Percentiles rank a stretch among this genome's conserved stretches.
Evolutionary conservation across 2,113 vertebrate species (phyloP).

Genomic region (Eulemur rufifrons): DNA sequence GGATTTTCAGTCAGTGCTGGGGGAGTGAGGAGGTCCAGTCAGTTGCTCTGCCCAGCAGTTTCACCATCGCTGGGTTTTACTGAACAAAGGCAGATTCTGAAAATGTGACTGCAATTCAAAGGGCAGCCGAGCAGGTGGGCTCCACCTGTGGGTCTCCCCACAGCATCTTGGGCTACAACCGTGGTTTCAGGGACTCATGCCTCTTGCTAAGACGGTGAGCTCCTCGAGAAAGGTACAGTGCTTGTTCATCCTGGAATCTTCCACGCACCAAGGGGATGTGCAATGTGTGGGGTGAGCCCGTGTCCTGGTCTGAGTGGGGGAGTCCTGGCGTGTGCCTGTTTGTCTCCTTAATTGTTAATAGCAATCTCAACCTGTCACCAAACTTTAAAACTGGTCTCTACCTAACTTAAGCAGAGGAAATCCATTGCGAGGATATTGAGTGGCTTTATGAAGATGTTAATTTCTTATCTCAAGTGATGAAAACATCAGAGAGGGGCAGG

Average conservation of each 20-base stretch:
- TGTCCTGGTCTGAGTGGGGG: neutral
- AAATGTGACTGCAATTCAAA: neutral
- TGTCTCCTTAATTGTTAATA: neutral
- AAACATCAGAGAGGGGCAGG: neutral
- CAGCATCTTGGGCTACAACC: accelerated
- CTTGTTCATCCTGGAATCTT: neutral
- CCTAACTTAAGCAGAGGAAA: neutral
- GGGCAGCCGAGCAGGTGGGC: neutral
- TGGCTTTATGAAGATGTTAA: neutral
- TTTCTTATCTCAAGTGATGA: neutral
- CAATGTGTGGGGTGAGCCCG: accelerated
- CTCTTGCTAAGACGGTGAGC: neutral
- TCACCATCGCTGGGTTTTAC: neutral
- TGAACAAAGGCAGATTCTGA: neutral
- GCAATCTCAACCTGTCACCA: neutral
- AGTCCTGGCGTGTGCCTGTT: accelerated
- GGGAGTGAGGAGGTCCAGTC: neutral
- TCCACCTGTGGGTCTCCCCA: neutral
- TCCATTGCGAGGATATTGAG: neutral
- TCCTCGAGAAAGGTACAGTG: accelerated
- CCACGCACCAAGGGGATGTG: accelerated
- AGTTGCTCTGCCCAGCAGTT: neutral
- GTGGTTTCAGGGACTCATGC: neutral
- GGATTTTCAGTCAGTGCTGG: neutral
- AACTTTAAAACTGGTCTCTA: too few relatives aligned